phyloP scores from a whole-genome alignment of 2,888 invertebrate genomes.

The Andrena minutula region DNA sequence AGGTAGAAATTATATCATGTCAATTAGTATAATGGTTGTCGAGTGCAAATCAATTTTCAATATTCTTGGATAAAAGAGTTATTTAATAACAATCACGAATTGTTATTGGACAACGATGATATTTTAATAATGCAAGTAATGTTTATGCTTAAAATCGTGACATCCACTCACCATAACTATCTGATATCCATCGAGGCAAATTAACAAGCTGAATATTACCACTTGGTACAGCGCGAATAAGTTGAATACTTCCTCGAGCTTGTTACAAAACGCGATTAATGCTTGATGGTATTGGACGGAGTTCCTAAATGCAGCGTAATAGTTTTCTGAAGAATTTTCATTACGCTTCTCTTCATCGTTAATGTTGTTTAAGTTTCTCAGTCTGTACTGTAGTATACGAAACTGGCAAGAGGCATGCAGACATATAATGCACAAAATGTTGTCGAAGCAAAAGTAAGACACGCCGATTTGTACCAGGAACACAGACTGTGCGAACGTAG shows the following conservation, averaged over 20 bases:
- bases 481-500: background rate
- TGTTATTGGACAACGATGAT: too few species aligned
- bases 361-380: background rate
- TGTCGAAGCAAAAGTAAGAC: background rate
- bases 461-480: background rate
- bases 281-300: background rate
- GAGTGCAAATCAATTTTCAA: too few species aligned
- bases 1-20: too few species aligned
- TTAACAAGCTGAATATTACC: background rate
- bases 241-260: background rate
- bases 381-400: conserved; percentile 16
- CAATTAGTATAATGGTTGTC: too few species aligned
- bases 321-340: background rate
- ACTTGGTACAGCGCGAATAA: background rate
- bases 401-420: conserved; percentile 3
- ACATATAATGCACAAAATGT: background rate
- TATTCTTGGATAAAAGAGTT: too few species aligned
- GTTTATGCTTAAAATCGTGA: background rate
- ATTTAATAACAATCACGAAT: too few species aligned
- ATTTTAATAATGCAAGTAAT: background rate
- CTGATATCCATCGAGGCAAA: background rate
- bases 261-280: background rate
- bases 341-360: background rate
- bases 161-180: background rate
- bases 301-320: background rate